These are phyloP conservation scores for Dynastes maya DNA, from an alignment of 2,888 invertebrate species.

Conservation along the genomic window DNA sequence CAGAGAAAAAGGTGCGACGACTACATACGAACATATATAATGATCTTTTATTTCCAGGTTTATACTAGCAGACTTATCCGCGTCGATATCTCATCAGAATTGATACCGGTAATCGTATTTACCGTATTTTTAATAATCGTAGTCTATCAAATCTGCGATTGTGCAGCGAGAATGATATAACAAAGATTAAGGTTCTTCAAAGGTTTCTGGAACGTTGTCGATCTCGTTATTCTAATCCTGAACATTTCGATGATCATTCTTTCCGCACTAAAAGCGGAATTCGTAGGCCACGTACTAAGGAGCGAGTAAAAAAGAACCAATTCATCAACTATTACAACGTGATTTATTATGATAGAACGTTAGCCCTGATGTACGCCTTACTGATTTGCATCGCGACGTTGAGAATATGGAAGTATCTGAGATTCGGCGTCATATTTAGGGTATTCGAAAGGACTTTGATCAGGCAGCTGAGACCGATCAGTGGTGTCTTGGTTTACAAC, in stretches of 20 bases:
- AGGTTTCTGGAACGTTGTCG: slow-evolving; percentile 55
- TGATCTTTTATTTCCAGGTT: slow-evolving; percentile 43
- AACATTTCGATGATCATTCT: slow-evolving; percentile 25
- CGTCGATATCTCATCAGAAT: slow-evolving; percentile 50
- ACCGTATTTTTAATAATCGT: slow-evolving; percentile 52
- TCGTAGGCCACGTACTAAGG: slow-evolving; percentile 53
- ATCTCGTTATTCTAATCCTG: slow-evolving; percentile 52
- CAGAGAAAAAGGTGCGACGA: too few relatives aligned
- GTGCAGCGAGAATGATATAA: slow-evolving; percentile 26
- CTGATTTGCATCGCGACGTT: slow-evolving; percentile 56
- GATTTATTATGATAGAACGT: slow-evolving; percentile 49
- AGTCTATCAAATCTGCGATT: slow-evolving; percentile 48
- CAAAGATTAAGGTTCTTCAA: slow-evolving; percentile 42
- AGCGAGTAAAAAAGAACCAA: slow-evolving; percentile 54
- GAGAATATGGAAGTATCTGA: slow-evolving; percentile 56
- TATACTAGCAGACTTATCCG: slow-evolving; percentile 53
- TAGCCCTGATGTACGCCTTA: slow-evolving; percentile 53
- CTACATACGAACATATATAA: too few relatives aligned
- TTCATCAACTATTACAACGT: slow-evolving; percentile 55
- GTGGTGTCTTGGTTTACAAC: slow-evolving; percentile 51
- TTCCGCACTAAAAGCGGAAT: slow-evolving; percentile 32
- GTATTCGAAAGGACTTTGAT: slow-evolving; percentile 56
- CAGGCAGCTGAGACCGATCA: slow-evolving; percentile 43
- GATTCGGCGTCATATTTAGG: slow-evolving; percentile 56
- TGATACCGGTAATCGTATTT: slow-evolving; percentile 50